These are phyloP conservation scores for Salvelinus sp. DNA, from an alignment of 2,113 vertebrate species.

Conservation along the genomic window DNA sequence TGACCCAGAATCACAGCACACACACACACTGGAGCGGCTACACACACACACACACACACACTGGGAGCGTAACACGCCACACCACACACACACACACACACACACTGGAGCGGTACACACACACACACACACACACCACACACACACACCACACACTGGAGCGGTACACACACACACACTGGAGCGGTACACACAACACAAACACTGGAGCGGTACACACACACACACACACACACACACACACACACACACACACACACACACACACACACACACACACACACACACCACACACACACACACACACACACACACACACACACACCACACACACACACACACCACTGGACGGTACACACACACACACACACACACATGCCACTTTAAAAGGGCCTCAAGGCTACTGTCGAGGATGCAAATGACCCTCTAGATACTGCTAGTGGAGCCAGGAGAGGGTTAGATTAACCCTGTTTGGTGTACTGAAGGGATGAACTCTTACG, in stretches of 20 bases:
- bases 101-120: not conserved
- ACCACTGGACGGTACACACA: not conserved
- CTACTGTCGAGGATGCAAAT: slow-evolving; percentile 50
- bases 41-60: not conserved
- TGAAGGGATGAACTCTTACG: not conserved
- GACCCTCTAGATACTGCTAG: slow-evolving; percentile 21
- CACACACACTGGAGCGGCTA: not conserved
- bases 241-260: too few species aligned
- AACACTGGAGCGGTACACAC: not conserved
- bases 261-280: not conserved
- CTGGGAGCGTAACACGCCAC: too few species aligned
- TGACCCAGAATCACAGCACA: slow-evolving; percentile 44
- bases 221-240: too few species aligned
- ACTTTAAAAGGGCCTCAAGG: slow-evolving; percentile 28
- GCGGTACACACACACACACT: not conserved
- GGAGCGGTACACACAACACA: not conserved
- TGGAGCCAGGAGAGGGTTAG: slow-evolving; percentile 21
- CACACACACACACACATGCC: not conserved
- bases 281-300: too few species aligned
- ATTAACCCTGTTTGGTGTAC: slow-evolving; percentile 54
- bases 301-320: not conserved
- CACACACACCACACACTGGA: too few species aligned
- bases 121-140: not conserved
- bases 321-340: not conserved
- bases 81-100: not conserved